Evolutionary conservation across 2,113 vertebrate species (phyloP).

Genomic region (Apteryx owenii): DNA sequence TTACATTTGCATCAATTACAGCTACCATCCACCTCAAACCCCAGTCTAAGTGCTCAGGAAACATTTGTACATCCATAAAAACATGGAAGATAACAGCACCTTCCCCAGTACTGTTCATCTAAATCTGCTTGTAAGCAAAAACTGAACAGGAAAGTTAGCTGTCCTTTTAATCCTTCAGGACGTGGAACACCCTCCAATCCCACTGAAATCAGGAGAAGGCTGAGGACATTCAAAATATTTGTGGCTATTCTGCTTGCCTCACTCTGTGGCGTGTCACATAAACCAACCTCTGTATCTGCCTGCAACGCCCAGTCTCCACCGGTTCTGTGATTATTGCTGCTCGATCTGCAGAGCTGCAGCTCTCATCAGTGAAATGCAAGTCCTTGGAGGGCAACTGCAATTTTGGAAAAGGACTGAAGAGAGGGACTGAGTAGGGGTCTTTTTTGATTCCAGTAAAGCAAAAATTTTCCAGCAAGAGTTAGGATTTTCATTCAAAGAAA

Average conservation of each 20-base stretch:
- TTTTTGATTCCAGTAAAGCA: neutral
- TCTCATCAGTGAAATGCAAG: neutral
- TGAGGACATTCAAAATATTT: neutral
- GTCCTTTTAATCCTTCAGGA: neutral
- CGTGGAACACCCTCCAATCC: neutral
- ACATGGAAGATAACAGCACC: neutral
- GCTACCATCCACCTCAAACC: neutral
- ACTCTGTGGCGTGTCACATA: rapidly evolving
- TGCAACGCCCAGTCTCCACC: neutral
- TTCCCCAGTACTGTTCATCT: neutral
- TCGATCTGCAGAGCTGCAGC: neutral
- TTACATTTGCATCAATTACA: constrained; percentile 16
- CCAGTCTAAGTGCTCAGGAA: neutral
- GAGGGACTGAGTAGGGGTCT: neutral
- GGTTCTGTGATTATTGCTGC: neutral
- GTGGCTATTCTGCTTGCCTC: neutral
- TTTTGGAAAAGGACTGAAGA: neutral
- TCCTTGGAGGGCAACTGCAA: neutral
- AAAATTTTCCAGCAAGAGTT: neutral
- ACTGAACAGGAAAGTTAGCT: neutral
- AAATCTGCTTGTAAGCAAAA: neutral
- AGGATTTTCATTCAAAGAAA: neutral
- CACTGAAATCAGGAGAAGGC: neutral
- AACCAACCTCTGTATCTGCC: neutral
- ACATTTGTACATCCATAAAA: constrained; percentile 5